Evolutionary conservation across 2,888 invertebrate species (phyloP), one percentile per base, ranked within the genome.

Genomic region (Perithous albicinctus): DNA sequence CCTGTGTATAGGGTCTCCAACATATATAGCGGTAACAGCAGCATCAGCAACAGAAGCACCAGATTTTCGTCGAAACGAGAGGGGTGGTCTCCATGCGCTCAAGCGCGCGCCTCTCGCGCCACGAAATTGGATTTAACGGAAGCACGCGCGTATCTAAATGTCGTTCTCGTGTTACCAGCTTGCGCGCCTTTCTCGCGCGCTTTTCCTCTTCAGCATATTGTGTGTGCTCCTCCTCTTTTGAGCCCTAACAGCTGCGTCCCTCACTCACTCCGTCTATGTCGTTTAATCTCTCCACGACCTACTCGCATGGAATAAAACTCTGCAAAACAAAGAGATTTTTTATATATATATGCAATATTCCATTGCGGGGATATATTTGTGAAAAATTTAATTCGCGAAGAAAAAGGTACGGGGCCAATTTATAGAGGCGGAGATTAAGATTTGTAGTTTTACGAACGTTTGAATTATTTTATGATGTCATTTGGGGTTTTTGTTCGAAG

Each of bases 121-220:
- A 59, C 76, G 76, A 72, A 80, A 80, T 80, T 76, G 76, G 80
- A 80, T 80, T 80, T 80, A 80, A 80, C 80, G 76, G 72, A 80
- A 72, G 76, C 76, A 66, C 80, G 72, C 72, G 66, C 80, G 76
- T 72, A 66, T 63, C 70, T 72, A 67, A 80, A 80, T 76, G 59
- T 76, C 80, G 72, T 80, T 80, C 76, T 80, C 80, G 72, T 43
- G 66, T 76, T 76, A 72, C 72, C n/a, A 70, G 48, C 59, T 48
- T 38, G 41, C n/a, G 32, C 43, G 61, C 63, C 32, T 32, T 43
- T 2, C 3, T 32, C 20, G 48, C 48, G 18, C 66, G 6, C 61
- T 38, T 63, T 32, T 35, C 7, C 46, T 43, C 46, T 18, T 46
- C 46, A 15, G 29, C 15, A n/a, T 46, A 12, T 29, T 56, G n/a